Evolutionary conservation across 1,140 invertebrate species (phyloP).

Genomic region (Acromyrmex echinatior): DNA sequence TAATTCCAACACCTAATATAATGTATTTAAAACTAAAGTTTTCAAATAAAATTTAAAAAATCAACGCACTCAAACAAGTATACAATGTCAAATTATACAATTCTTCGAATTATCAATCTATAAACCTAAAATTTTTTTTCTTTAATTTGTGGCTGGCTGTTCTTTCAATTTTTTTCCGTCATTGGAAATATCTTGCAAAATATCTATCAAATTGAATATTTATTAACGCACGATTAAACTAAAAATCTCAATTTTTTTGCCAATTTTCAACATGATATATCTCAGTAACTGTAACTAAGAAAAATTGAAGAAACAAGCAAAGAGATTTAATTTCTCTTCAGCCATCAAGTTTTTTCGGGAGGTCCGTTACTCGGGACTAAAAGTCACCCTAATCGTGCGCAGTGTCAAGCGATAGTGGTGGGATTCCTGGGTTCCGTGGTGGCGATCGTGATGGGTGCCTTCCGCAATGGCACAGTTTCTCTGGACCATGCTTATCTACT

Average conservation of each 20-base stretch:
- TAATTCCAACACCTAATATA: too few species aligned
- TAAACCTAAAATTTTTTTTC: background rate
- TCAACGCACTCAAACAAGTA: background rate
- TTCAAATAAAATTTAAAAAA: background rate
- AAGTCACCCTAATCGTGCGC: constrained; percentile 1
- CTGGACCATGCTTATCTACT: constrained; percentile 92
- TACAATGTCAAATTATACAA: background rate
- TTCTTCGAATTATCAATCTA: background rate
- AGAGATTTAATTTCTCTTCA: background rate
- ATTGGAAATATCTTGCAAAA: background rate
- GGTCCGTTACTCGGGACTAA: background rate
- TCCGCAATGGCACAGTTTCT: constrained; percentile 91
- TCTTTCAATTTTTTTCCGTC: background rate
- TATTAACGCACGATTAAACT: background rate
- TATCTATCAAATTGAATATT: background rate
- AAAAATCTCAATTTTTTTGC: background rate
- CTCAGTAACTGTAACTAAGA: background rate
- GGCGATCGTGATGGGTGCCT: constrained; percentile 93
- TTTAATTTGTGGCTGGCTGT: background rate
- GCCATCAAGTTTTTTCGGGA: background rate
- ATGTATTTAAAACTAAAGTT: background rate
- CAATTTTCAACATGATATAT: background rate
- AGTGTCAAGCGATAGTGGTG: constrained; percentile 95
- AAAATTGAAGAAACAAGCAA: background rate
- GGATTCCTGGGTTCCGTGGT: constrained; percentile 94